A percentile compares a stretch with the other conserved stretches of the same genome.
Evolutionary conservation across 1,140 invertebrate species (phyloP).

Genomic region (Saccostrea glomerata): DNA sequence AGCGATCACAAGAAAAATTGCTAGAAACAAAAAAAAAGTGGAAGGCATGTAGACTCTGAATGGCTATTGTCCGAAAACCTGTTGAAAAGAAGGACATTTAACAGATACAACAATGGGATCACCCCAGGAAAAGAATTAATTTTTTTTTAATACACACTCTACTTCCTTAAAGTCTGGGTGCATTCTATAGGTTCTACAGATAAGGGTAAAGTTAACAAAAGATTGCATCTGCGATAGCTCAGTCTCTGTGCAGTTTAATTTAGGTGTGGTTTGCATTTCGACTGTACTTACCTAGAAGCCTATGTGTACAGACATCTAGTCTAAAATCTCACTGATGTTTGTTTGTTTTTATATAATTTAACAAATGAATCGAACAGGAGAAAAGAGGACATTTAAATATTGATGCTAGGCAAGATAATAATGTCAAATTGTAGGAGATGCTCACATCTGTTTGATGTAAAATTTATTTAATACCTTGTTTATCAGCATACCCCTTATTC

Average conservation of each 20-base stretch:
- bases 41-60: not conserved
- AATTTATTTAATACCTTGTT: too few relatives aligned
- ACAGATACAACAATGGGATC: not conserved
- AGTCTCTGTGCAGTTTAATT: not conserved
- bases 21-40: slow-evolving; percentile 11
- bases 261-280: not conserved
- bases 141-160: slow-evolving; percentile 26
- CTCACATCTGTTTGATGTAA: not conserved
- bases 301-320: not conserved
- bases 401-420: not conserved
- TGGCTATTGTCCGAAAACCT: slow-evolving; percentile 14
- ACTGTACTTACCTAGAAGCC: not conserved
- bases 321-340: not conserved
- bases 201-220: not conserved
- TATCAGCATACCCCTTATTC: too few relatives aligned
- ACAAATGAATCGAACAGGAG: not conserved
- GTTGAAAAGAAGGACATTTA: not conserved
- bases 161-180: not conserved
- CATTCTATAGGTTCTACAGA: not conserved
- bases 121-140: not conserved
- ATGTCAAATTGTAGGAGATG: not conserved
- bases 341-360: not conserved
- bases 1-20: slow-evolving; percentile 21
- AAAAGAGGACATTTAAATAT: not conserved
- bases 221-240: not conserved